Percentiles rank a stretch among this genome's conserved stretches.
Conservation (phyloP, 2,888 invertebrate genomes). For the Eupithecia exiguata region DNA sequence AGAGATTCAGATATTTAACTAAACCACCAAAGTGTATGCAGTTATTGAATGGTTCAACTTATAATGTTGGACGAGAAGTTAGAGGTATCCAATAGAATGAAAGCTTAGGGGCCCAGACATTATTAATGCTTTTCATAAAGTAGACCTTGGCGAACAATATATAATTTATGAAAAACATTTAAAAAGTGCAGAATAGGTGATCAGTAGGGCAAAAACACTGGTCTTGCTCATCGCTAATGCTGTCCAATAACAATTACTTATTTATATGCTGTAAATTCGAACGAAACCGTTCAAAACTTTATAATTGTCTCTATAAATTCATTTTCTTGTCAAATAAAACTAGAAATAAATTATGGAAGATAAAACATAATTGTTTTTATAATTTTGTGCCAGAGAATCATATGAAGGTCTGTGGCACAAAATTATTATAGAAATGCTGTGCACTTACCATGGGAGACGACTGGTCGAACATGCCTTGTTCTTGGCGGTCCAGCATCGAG, state of each 20-base stretch:
- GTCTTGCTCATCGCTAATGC: neutral
- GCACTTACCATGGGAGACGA: constrained; percentile 80
- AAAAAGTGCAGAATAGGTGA: neutral
- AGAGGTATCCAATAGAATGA: neutral
- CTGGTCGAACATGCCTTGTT: constrained; percentile 84
- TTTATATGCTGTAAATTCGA: neutral
- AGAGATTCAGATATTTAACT: neutral
- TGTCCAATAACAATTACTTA: neutral
- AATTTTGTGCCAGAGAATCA: constrained; percentile 33
- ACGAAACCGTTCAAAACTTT: neutral
- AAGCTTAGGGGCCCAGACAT: neutral
- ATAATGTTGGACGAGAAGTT: neutral
- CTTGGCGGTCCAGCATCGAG: constrained; percentile 88
- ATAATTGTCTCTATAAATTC: neutral
- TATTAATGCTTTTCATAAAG: neutral
- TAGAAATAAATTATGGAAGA: constrained; percentile 18
- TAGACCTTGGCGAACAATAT: neutral
- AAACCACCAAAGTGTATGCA: neutral
- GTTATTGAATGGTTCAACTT: neutral
- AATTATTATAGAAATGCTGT: constrained; percentile 35
- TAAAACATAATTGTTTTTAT: neutral
- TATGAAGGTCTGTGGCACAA: constrained; percentile 33
- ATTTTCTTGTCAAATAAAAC: neutral
- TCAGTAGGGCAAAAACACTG: neutral
- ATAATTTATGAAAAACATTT: neutral